These are phyloP conservation scores for Trematocara stigmaticum DNA, from an alignment of 2,113 vertebrate species.

Conservation along the genomic window DNA sequence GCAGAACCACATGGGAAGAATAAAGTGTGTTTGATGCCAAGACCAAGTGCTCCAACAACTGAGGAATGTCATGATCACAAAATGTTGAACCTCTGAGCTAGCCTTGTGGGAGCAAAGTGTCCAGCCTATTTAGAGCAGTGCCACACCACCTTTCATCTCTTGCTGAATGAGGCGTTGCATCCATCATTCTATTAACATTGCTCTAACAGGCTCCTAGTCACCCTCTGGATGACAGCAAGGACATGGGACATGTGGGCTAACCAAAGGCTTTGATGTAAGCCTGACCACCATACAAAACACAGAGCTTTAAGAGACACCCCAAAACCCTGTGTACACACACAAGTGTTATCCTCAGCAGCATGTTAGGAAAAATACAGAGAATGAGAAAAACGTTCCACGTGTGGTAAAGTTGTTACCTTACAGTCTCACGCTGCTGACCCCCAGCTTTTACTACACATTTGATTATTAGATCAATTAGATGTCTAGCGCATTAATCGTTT, in stretches of 20 bases:
- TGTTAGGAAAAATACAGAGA: not conserved
- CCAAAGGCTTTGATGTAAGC: conserved; percentile 49
- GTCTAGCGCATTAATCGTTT: not conserved
- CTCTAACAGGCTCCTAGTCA: conserved; percentile 45
- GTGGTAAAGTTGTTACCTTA: conserved; percentile 26
- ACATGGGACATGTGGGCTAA: conserved; percentile 51
- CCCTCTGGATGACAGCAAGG: conserved; percentile 38
- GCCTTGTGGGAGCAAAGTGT: conserved; percentile 36
- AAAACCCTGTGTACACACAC: conserved; percentile 1
- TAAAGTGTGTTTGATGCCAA: conserved; percentile 57
- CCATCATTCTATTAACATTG: conserved; percentile 62
- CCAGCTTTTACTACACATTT: not conserved
- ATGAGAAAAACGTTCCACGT: not conserved
- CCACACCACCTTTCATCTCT: conserved; percentile 58
- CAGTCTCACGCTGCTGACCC: not conserved
- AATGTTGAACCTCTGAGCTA: conserved; percentile 14
- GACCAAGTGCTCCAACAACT: conserved; percentile 52
- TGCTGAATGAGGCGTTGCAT: conserved; percentile 48
- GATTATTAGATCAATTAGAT: not conserved
- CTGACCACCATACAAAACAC: conserved; percentile 40
- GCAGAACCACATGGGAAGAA: conserved; percentile 58
- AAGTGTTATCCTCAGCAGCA: not conserved
- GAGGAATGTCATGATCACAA: conserved; percentile 56
- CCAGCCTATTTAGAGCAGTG: conserved; percentile 28
- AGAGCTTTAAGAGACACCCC: conserved; percentile 20